Percentiles rank a stretch among this genome's conserved stretches.
Evolutionary conservation across 2,888 invertebrate species (phyloP).

Genomic region (Lysandra coridon): DNA sequence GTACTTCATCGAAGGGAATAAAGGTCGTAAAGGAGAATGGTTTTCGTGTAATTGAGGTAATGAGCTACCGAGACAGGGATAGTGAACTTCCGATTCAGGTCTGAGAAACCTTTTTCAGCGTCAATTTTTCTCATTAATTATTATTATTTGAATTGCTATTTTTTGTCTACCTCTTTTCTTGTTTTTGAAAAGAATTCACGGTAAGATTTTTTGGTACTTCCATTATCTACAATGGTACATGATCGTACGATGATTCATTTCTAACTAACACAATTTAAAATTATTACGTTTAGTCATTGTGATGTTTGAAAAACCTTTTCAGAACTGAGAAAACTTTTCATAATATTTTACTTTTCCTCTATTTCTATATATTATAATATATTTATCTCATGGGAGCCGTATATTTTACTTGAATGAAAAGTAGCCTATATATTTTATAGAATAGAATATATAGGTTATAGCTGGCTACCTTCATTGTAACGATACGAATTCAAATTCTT

Average conservation of each 20-base stretch:
- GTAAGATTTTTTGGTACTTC: no score
- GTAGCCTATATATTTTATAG: no score
- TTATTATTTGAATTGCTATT: not conserved
- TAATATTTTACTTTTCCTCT: not conserved
- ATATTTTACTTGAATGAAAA: no score
- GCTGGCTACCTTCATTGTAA: not conserved
- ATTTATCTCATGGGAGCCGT: no score
- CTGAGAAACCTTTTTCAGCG: not conserved
- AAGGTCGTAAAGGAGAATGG: not conserved
- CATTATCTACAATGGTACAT: no score
- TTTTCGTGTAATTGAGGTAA: not conserved
- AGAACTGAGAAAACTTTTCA: no score
- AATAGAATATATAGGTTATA: not conserved
- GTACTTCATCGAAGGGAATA: not conserved
- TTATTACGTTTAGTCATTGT: no score
- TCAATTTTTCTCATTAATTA: not conserved
- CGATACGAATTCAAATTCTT: not conserved
- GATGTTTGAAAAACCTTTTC: no score
- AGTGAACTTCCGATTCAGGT: constrained; percentile 7
- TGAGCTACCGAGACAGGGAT: not conserved
- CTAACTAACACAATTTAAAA: no score
- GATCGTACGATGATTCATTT: no score
- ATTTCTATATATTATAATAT: no score
- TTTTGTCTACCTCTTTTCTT: not conserved
- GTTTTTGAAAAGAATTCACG: no score